Evolutionary conservation across 2,113 vertebrate species (phyloP), one percentile per base, ranked within the genome.

Genomic region (Takifugu bimaculatus): DNA sequence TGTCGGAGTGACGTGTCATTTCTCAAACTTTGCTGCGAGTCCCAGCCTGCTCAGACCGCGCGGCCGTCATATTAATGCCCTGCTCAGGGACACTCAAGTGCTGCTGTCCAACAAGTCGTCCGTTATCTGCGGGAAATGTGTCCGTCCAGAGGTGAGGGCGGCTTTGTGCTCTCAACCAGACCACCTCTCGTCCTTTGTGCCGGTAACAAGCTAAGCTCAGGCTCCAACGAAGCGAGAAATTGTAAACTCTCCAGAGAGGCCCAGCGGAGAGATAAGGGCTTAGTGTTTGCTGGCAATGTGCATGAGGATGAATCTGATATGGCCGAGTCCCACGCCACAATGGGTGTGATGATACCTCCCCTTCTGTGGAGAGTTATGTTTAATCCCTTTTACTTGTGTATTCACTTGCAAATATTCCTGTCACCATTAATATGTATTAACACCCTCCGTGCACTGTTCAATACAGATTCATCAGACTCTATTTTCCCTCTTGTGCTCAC

Each of bases 221-320:
- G 95, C 95, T 98, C 94, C 96, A 96, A 79, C 93, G 97, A 98
- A 93, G 94, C 96, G 94, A 94, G 94, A 99, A 99, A 99, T 99
- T 98, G 96, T 97, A 95, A 98, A 97, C 94, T 96, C 94, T 93
- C 93, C 91, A 92, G 84, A 92, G 94, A 94, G 94, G 92, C 91
- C 93, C 84, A 94, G 93, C 87, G 89, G 90, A 92, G 92, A 96
- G 95, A 97, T 98, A 98, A 96, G 94, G 93, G 93, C 94, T 94
- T 91, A 93, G 87, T 96, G 95, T 98, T 95, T 95, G 93, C 90
- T 83, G 68, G 88, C 94, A 93, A 93, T 93, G 90, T 92, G 93
- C 95, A 94, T 91, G 89, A 85, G 93, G 93, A 91, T 92, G 93
- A 91, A 97, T 96, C 94, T 94, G 94, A 95, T 96, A 92, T 91